Evolutionary conservation across 2,888 invertebrate species (phyloP), one percentile per base, ranked within the genome.

Genomic region (Drosophila koepferae): DNA sequence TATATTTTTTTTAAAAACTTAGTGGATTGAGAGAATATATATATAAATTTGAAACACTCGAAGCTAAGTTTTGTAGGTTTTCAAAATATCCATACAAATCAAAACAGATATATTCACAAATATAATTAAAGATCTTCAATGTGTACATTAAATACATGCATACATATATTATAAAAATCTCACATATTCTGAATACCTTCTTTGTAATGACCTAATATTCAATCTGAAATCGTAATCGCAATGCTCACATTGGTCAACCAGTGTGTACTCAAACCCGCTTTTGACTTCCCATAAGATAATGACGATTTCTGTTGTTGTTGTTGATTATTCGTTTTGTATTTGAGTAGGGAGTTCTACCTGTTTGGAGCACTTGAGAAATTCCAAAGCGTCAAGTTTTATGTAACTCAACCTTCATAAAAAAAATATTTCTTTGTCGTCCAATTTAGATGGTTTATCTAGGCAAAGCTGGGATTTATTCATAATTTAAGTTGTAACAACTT

Each of bases 401-500:
- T 74, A 68, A 67, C 49, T 40, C 40, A 62, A 77, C 67, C 84
- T 81, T 84, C 71, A 58, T 55, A 41, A 28, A 51, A 49, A 46
- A 49, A 51, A 46, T 53, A 63, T 46, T 41, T 59, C 46, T 41
- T n/a, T 0, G 48, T 61, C 53, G 55, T 51, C 44, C 56, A 20
- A 38, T 28, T 46, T 28, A 38, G 63, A 78, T 68, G 51, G 49
- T 18, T 70, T 59, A 69, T 74, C 59, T 63, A 18, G 36, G n/a
- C 9, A 59, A 38, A 28, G 34, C 18, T 72, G 12, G 40, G 44
- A 36, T 41, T 71, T 72, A 49, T 67, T 72, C 62, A 83, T 77
- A 85, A 70, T 71, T 85, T 61, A 49, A 72, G 77, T 64, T 63
- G 49, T 53, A 78, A 53, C 72, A 67, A 53, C 51, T 70, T 87